phyloP scores from a whole-genome alignment of 2,888 invertebrate species.

The Temnothorax unifasciatus region DNA sequence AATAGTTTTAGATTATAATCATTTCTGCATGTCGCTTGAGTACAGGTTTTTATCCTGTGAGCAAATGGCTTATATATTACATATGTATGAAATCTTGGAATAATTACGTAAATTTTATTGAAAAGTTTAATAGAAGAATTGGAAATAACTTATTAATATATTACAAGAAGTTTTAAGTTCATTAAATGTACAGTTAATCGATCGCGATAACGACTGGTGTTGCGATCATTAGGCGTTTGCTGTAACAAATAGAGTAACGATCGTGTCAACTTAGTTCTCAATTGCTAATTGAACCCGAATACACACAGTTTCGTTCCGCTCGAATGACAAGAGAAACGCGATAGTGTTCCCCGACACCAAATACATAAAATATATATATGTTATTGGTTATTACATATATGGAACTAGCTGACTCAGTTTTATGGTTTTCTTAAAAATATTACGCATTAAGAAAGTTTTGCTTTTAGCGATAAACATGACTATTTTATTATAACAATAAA shows the following conservation, averaged over 20 bases:
- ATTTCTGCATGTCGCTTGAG: neutral
- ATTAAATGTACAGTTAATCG: constrained; percentile 10
- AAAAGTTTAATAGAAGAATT: constrained; percentile 6
- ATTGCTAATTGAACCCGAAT: constrained; percentile 81
- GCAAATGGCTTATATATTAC: neutral
- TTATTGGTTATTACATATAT: too few relatives aligned
- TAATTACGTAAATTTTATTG: neutral
- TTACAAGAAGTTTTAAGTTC: neutral
- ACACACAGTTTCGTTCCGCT: constrained; percentile 52
- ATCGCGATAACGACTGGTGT: constrained; percentile 14
- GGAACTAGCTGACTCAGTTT: neutral
- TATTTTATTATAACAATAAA: neutral
- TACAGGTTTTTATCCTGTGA: neutral
- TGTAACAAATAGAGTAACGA: constrained; percentile 77
- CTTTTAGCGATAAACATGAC: neutral
- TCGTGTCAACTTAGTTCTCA: constrained; percentile 79
- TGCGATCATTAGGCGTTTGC: neutral
- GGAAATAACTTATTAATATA: neutral
- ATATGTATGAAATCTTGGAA: neutral
- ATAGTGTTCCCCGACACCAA: neutral
- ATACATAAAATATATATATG: neutral
- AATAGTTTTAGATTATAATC: neutral
- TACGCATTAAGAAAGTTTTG: neutral
- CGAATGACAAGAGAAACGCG: constrained; percentile 10
- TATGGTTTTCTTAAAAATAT: neutral